Evolutionary conservation across 2,888 invertebrate genomes (phyloP), one percentile per base, ranked within the genome.

Genomic region (Antheraea assamensis): DNA sequence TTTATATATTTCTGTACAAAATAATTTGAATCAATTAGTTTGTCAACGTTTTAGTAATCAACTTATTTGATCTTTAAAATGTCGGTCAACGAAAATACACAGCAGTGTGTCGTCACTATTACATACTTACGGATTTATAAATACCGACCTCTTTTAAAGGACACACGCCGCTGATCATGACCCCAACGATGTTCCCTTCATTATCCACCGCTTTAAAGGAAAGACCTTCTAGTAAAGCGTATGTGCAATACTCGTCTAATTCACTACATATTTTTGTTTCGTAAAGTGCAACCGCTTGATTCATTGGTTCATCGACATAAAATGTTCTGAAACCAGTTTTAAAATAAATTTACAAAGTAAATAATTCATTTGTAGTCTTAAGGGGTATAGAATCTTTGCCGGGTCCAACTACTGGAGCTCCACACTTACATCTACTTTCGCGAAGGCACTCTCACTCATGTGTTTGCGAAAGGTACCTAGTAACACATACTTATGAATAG

Each of bases 181-280:
- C 95, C 1, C 96, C 96, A 3, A 96, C 86, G 42, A 97, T 92
- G 75, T 96, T 94, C 7, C 96, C 96, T 21, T 92, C 90, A 1
- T 87, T 82, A n/a, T 95, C 94, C 0, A 96, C 92, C 0, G 96
- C 97, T 89, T 96, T 96, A 52, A 96, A 90, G 3, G 96, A 96
- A 17, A 96, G 85, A 15, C 96, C 96, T 76, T 96, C 95, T 4
- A 92, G 87, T 8, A 97, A 82, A 0, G 95, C 92, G 31, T 95
- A 88, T 8, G 87, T 83, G 77, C 96, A 96, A 84, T 96, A 97
- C 1, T 95, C 95, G 78, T 97, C 97, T 31, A 97, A 87, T 79
- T 96, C 96, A 0, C 87, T 73, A 78, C 96, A 96, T 0, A 90
- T 88, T 19, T 91, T 86, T 17, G 82, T 81, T 35, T 83, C 88